These are phyloP conservation scores for Drosophila arawakana DNA, from an alignment of 1,140 invertebrate genomes.

Conservation along the genomic window DNA sequence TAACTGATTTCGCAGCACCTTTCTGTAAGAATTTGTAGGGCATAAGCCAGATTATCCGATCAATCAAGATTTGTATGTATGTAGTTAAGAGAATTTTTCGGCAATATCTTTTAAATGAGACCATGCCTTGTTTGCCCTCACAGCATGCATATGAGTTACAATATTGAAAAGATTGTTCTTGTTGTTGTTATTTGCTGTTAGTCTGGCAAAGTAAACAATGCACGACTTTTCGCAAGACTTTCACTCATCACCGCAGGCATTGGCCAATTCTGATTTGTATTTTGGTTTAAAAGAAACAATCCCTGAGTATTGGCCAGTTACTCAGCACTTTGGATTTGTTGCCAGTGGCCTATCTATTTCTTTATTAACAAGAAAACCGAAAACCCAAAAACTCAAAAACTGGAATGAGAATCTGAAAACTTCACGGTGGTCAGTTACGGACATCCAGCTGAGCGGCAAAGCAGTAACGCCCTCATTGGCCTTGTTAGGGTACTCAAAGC, in stretches of 20 bases:
- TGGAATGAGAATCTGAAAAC: conserved; percentile 27
- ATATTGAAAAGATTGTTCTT: conserved; percentile 26
- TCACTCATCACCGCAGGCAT: conserved; percentile 67
- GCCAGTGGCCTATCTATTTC: conserved; percentile 64
- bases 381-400: conserved; percentile 18
- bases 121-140: conserved; percentile 33
- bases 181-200: conserved; percentile 24
- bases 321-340: conserved; percentile 48
- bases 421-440: conserved; percentile 72
- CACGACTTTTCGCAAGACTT: conserved; percentile 72
- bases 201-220: conserved; percentile 57
- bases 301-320: conserved; percentile 27
- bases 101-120: conserved; percentile 47
- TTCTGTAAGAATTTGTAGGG: background rate
- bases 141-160: conserved; percentile 55
- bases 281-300: conserved; percentile 2
- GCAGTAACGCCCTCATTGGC: conserved; percentile 69
- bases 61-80: conserved; percentile 23
- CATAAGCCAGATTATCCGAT: conserved; percentile 37
- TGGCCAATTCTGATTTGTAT: conserved; percentile 26
- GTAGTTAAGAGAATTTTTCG: conserved; percentile 30
- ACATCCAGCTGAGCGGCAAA: conserved; percentile 70
- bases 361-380: conserved; percentile 74
- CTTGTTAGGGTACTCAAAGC: conserved; percentile 46
- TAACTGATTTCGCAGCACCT: conserved; percentile 53